Evolutionary conservation across 1,140 invertebrate genomes (phyloP), one percentile per base, ranked within the genome.

Genomic region (Gryon sp.): DNA sequence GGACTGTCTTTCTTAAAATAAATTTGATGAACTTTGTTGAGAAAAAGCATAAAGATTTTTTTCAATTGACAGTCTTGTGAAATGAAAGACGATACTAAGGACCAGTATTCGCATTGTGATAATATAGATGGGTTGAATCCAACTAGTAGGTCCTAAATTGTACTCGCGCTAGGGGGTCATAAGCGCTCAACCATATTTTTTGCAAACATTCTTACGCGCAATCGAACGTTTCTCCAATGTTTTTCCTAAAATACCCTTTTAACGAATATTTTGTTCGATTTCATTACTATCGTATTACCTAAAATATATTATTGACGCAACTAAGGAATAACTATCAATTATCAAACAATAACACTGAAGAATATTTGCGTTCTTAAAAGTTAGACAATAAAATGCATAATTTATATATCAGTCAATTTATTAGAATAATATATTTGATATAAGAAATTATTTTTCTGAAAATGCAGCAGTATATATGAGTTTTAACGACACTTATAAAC

Each of bases 401-500:
- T 69, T 68, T 76, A 69, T 34, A 11, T 0, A 7, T 18, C 11
- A 16, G 26, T 28, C 20, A 57, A 76, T 76, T 69, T 76, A 69
- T 76, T 52, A 76, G 65, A 65, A 46, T 70, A 52, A 70, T 70
- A 70, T 70, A 62, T 77, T 66, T 50, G 59, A 65, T 60, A 66
- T 77, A 72, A 70, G n/a, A 62, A 72, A 77, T 77, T 77, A 77
- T 60, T 72, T 66, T 66, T 38, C 66, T 62, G 74, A 66, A 72
- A 46, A 32, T 62, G 45, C 62, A 20, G 75, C 62, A 43, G 45
- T 72, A 72, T 68, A 68, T 62, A 52, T 62, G 45, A 24, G 2
- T 68, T 72, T 77, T 77, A 72, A 72, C 26, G 68, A 68, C 66
- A 68, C 65, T 66, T 66, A 52, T 70, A 55, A 70, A 40, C 40